A percentile compares a stretch with the other conserved stretches of the same genome.
These are phyloP conservation scores for Pelochelys cantorii DNA, from an alignment of 2,797 vertebrate genomes.

Conservation along the genomic window DNA sequence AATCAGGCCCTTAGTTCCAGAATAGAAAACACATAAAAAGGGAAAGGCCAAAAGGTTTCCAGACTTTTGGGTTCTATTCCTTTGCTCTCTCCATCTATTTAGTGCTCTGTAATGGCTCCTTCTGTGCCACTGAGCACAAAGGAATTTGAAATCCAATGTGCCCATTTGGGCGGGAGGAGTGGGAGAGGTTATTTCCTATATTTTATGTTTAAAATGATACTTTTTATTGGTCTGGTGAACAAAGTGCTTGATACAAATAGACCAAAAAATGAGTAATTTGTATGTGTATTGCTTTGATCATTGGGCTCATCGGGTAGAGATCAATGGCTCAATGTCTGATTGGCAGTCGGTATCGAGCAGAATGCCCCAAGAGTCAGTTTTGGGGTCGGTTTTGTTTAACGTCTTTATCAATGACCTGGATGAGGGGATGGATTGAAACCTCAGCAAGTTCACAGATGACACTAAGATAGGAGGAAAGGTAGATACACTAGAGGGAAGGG, in stretches of 20 bases:
- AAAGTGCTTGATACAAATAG: slow-evolving; percentile 10
- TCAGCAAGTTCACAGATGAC: no score
- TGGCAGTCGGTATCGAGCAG: no score
- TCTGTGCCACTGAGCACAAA: not conserved
- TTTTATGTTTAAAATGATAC: slow-evolving; percentile 1
- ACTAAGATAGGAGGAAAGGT: no score
- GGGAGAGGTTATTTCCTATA: slow-evolving; percentile 16
- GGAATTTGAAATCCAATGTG: slow-evolving; percentile 58
- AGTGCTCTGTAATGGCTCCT: not conserved
- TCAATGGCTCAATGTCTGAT: no score
- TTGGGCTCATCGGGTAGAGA: no score
- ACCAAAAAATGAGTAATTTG: slow-evolving; percentile 43
- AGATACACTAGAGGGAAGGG: no score
- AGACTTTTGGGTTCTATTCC: slow-evolving; percentile 49
- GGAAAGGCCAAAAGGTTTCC: not conserved
- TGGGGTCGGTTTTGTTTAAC: no score
- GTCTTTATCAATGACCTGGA: no score
- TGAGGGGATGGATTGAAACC: no score
- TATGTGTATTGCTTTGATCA: not conserved
- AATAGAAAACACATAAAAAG: not conserved
- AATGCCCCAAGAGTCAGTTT: no score
- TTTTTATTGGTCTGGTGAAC: slow-evolving; percentile 50
- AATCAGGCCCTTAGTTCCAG: slow-evolving; percentile 12
- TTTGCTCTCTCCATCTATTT: slow-evolving; percentile 11
- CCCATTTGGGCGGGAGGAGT: slow-evolving; percentile 19